Conservation (phyloP, 2,113 vertebrate species). For the Castor canadensis region DNA sequence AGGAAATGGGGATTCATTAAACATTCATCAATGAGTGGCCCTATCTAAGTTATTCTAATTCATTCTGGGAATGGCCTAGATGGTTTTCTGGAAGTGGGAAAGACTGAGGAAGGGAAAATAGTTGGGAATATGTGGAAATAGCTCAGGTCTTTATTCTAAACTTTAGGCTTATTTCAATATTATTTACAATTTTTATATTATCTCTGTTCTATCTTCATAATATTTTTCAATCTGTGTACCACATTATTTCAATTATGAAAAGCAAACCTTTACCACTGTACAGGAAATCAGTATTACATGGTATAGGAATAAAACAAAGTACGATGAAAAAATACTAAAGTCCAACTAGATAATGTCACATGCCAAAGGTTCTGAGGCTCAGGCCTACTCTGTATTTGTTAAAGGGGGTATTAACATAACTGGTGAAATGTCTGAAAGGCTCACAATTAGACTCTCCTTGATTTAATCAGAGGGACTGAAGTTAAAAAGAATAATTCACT, state of each 20-base stretch:
- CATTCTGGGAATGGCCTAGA: background rate
- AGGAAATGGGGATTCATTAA: background rate
- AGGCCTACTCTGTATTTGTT: background rate
- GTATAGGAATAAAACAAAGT: slow-evolving; percentile 44
- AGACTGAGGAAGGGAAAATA: background rate
- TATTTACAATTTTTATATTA: background rate
- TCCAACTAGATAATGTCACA: background rate
- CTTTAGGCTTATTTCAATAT: background rate
- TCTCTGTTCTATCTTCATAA: background rate
- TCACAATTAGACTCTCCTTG: background rate
- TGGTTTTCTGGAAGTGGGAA: background rate
- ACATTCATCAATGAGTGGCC: background rate
- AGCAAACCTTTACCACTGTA: background rate
- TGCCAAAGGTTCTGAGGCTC: background rate
- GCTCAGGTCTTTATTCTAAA: background rate
- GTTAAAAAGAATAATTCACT: background rate
- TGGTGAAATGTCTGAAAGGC: background rate
- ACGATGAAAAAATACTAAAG: background rate
- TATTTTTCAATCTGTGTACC: background rate
- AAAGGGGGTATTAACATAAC: background rate
- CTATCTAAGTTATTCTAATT: background rate
- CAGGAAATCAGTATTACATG: background rate
- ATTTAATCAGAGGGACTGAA: background rate
- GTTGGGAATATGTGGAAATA: background rate
- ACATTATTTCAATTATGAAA: slow-evolving; percentile 9